Evolutionary conservation across 2,797 vertebrate genomes (phyloP).

Genomic region (Pangasius larnaudii): DNA sequence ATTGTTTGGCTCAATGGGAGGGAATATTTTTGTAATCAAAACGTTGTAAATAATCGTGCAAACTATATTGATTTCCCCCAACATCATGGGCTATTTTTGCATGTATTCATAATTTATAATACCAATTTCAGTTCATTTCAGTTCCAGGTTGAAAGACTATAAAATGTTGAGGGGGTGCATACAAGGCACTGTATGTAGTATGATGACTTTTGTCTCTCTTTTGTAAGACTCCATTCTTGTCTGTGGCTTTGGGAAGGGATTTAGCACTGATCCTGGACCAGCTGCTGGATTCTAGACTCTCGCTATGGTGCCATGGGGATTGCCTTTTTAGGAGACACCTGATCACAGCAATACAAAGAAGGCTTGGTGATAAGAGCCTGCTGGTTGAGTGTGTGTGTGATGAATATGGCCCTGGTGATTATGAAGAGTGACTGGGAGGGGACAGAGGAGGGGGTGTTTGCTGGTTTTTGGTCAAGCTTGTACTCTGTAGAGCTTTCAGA

Average conservation of each 20-base stretch:
- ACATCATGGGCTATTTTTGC: neutral
- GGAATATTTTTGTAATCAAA: neutral
- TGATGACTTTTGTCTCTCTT: constrained; percentile 25
- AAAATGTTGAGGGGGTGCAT: neutral
- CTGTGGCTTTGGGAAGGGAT: constrained; percentile 56
- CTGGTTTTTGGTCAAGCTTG: constrained; percentile 16
- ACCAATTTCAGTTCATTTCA: neutral
- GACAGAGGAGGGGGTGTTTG: constrained; percentile 9
- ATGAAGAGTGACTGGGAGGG: constrained; percentile 41
- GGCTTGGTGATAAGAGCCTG: constrained; percentile 68
- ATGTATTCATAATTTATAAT: neutral
- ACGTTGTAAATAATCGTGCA: neutral
- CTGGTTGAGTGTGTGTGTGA: constrained; percentile 52
- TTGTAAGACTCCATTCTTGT: constrained; percentile 63
- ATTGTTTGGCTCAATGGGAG: neutral
- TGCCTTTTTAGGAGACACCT: constrained; percentile 85
- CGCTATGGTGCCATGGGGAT: constrained; percentile 66
- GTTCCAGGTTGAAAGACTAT: neutral
- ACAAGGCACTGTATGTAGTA: constrained; percentile 2
- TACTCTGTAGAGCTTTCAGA: constrained; percentile 5
- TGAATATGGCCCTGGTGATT: constrained; percentile 30
- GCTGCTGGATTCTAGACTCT: constrained; percentile 66
- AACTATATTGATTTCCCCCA: neutral
- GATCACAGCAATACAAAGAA: constrained; percentile 71
- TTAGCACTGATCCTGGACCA: constrained; percentile 64